Evolutionary conservation across 2,113 vertebrate genomes (phyloP).

Genomic region (Sinocyclocheilus maitianheensis): DNA sequence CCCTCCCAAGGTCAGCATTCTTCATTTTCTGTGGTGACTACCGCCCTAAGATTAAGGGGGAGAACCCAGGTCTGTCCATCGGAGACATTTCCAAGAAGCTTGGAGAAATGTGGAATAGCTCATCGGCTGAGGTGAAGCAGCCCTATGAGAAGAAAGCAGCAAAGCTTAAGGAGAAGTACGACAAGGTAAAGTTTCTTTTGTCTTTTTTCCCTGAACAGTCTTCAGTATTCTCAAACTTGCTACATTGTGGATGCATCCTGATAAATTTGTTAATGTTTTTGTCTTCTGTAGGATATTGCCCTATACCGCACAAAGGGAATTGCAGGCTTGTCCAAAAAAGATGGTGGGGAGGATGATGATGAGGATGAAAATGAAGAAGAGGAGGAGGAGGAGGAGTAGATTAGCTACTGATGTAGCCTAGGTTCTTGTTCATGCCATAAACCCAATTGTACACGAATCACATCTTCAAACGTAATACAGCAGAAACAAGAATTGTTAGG

Average conservation of each 20-base stretch:
- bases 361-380: conserved; percentile 90
- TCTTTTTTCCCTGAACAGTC: neutral
- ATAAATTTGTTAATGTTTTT: neutral
- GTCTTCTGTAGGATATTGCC: conserved; percentile 83
- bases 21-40: conserved; percentile 96
- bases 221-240: neutral
- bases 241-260: neutral
- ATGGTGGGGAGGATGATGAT: conserved; percentile 83
- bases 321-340: conserved; percentile 82
- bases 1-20: conserved; percentile 87
- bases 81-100: conserved; percentile 95
- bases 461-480: conserved; percentile 86
- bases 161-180: conserved; percentile 97
- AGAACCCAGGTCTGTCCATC: conserved; percentile 86
- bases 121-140: conserved; percentile 87
- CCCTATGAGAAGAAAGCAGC: conserved; percentile 95
- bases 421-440: conserved; percentile 91
- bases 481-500: conserved; percentile 78
- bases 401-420: conserved; percentile 75
- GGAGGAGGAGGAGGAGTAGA: conserved; percentile 88
- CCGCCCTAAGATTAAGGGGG: conserved; percentile 93
- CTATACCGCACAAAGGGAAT: conserved; percentile 94
- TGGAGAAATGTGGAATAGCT: conserved; percentile 96
- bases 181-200: conserved; percentile 82
- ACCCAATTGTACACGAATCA: conserved; percentile 85